phyloP scores from a whole-genome alignment of 2,888 invertebrate species.

The Tenthredo scrophulariae region DNA sequence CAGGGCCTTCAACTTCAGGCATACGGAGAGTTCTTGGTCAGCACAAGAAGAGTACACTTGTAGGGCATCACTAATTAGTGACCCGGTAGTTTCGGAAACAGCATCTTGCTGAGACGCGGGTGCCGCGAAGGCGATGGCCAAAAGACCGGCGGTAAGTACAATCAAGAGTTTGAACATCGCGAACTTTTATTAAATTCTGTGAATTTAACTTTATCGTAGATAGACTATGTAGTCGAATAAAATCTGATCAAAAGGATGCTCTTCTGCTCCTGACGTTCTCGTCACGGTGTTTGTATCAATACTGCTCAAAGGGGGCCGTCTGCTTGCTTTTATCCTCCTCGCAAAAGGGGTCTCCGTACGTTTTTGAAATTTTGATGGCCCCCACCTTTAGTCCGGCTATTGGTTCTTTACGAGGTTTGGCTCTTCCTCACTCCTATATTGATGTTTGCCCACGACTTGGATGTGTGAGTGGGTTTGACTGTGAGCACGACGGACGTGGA shows the following conservation, averaged over 20 bases:
- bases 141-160: constrained; percentile 61
- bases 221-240: constrained; percentile 22
- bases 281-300: constrained; percentile 75
- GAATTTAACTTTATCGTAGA: constrained; percentile 6
- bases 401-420: constrained; percentile 66
- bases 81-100: constrained; percentile 61
- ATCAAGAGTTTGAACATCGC: constrained; percentile 50
- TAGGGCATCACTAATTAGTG: constrained; percentile 73
- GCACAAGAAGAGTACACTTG: constrained; percentile 81
- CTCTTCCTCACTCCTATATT: constrained; percentile 49
- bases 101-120: constrained; percentile 69
- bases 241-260: constrained; percentile 35
- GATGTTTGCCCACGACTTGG: constrained; percentile 39
- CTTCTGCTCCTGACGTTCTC: constrained; percentile 51
- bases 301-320: constrained; percentile 78
- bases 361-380: constrained; percentile 79
- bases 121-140: constrained; percentile 70
- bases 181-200: constrained; percentile 9
- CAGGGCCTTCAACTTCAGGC: constrained; percentile 89
- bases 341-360: constrained; percentile 78
- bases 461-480: constrained; percentile 26
- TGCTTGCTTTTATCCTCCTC: constrained; percentile 78
- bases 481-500: constrained; percentile 20
- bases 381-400: constrained; percentile 70
- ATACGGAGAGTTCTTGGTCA: constrained; percentile 84